A percentile compares a stretch with the other conserved stretches of the same genome.
Conservation (phyloP, 2,888 invertebrate genomes). For the Criorhina ranunculi region DNA sequence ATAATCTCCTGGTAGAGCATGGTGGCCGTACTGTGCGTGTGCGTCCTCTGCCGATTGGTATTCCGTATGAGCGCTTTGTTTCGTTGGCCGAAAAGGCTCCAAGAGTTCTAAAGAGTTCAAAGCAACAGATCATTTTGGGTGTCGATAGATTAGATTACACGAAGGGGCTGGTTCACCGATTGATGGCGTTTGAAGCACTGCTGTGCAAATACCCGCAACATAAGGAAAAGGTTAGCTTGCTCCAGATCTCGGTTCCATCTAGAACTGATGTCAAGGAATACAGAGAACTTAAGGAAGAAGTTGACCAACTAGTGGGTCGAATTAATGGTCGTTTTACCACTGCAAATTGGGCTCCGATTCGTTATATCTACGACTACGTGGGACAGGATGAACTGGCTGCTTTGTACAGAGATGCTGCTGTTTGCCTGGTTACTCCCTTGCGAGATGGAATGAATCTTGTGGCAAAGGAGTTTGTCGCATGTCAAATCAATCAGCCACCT, state of each 20-base stretch:
- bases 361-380: conserved; percentile 94
- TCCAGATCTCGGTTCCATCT: conserved; percentile 95
- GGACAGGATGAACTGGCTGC: conserved; percentile 94
- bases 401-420: conserved; percentile 93
- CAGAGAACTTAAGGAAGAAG: conserved; percentile 94
- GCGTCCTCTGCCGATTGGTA: conserved; percentile 94
- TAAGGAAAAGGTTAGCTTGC: conserved; percentile 90
- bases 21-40: conserved; percentile 94
- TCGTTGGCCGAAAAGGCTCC: conserved; percentile 90
- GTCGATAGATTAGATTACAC: conserved; percentile 96
- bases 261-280: conserved; percentile 96
- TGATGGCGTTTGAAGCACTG: conserved; percentile 93
- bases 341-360: conserved; percentile 95
- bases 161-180: conserved; percentile 93
- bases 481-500: conserved; percentile 93
- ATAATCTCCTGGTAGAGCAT: conserved; percentile 93
- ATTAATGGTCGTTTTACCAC: conserved; percentile 96
- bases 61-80: conserved; percentile 94
- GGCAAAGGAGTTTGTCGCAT: conserved; percentile 96
- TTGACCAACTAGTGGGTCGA: conserved; percentile 93
- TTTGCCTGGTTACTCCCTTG: conserved; percentile 94
- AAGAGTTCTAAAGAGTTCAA: conserved; percentile 88
- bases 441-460: conserved; percentile 97
- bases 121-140: conserved; percentile 92
- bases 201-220: conserved; percentile 94